Conservation (phyloP, 2,797 vertebrate species). For the Onychomys arenicola region DNA sequence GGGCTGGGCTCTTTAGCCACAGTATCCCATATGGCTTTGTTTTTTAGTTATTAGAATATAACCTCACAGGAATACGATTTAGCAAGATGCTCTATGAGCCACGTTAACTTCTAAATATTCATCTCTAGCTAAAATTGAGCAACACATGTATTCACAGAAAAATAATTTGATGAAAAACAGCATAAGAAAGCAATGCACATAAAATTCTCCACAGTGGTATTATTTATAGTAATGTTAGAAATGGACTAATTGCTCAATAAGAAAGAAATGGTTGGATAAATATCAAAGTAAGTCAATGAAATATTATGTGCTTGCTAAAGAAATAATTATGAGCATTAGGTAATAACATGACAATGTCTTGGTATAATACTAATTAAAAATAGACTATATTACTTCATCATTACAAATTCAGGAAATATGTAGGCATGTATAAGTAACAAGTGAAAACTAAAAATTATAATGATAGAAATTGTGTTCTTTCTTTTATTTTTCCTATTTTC, state of each 20-base stretch:
- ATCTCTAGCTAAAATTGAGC: slow-evolving; percentile 28
- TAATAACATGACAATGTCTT: slow-evolving; percentile 60
- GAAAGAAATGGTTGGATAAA: slow-evolving; percentile 51
- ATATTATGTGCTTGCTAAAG: slow-evolving; percentile 60
- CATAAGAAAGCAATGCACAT: neutral
- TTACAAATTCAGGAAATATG: slow-evolving; percentile 65
- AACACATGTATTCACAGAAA: slow-evolving; percentile 19
- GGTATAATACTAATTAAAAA: slow-evolving; percentile 64
- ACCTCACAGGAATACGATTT: neutral
- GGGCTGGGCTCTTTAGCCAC: neutral
- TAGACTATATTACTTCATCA: slow-evolving; percentile 61
- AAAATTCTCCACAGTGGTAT: slow-evolving; percentile 8
- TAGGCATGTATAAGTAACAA: slow-evolving; percentile 28
- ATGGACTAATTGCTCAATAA: slow-evolving; percentile 53
- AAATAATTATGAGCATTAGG: slow-evolving; percentile 65
- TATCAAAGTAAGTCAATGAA: slow-evolving; percentile 66
- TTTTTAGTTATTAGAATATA: neutral
- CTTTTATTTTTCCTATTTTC: neutral
- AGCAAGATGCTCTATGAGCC: neutral
- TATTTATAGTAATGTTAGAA: slow-evolving; percentile 56
- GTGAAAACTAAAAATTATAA: slow-evolving; percentile 33
- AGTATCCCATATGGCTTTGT: neutral
- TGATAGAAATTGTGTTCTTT: slow-evolving; percentile 25
- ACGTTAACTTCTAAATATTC: neutral
- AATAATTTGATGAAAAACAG: slow-evolving; percentile 22